Evolutionary conservation across 2,797 vertebrate species (phyloP).

Genomic region (Halcyon badia): DNA sequence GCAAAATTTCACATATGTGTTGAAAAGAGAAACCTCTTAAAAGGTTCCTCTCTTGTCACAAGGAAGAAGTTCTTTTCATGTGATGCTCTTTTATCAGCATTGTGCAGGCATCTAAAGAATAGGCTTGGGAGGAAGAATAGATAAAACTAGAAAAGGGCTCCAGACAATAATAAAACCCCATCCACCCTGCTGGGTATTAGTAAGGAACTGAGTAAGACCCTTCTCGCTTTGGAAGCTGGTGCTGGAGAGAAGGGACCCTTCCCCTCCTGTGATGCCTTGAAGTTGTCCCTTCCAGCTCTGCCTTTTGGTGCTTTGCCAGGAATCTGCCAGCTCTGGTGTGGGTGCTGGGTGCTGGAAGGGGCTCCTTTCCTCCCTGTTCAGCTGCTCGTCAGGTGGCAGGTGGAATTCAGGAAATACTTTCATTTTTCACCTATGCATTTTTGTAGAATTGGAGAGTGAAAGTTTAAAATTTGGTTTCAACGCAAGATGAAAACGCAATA

Average conservation of each 20-base stretch:
- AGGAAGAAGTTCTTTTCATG: neutral
- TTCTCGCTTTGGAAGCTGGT: rapidly evolving
- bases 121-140: neutral
- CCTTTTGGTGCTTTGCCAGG: neutral
- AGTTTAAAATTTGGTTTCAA: neutral
- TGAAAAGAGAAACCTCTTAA: neutral
- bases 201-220: neutral
- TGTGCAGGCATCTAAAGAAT: neutral
- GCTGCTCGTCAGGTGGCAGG: neutral
- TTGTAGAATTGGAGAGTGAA: neutral
- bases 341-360: neutral
- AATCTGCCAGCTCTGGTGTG: rapidly evolving
- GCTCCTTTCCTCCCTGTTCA: rapidly evolving
- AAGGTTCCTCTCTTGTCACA: neutral
- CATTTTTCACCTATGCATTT: too few relatives aligned
- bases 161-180: neutral
- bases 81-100: neutral
- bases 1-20: rapidly evolving
- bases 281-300: neutral
- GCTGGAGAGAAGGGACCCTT: neutral
- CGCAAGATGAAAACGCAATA: neutral
- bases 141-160: neutral
- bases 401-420: neutral
- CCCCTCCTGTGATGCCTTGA: rapidly evolving
- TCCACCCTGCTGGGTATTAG: rapidly evolving